Evolutionary conservation across 2,888 invertebrate genomes (phyloP).

Genomic region (Epinotia bilunana): DNA sequence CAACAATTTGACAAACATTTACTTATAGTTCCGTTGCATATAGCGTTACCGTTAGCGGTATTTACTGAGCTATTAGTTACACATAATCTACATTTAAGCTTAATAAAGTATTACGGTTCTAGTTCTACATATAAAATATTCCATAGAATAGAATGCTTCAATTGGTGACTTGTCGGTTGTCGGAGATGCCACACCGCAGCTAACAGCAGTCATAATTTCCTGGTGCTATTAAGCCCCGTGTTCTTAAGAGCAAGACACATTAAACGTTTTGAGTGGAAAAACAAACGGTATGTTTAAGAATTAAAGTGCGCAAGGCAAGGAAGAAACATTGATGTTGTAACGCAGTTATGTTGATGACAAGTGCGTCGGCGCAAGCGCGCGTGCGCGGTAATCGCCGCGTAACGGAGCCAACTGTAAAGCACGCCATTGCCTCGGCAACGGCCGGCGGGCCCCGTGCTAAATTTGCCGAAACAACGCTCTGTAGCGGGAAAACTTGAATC

Average conservation of each 20-base stretch:
- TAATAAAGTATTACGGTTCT: neutral
- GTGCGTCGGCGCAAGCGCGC: conserved; percentile 60
- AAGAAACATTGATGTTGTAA: conserved; percentile 47
- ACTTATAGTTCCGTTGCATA: neutral
- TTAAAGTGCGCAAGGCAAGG: conserved; percentile 26
- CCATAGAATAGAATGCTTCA: neutral
- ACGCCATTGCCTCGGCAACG: conserved; percentile 79
- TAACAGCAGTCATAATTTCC: conserved; percentile 14
- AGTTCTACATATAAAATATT: neutral
- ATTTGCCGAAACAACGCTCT: conserved; percentile 82
- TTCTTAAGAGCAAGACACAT: conserved; percentile 28
- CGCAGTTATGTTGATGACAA: conserved; percentile 56
- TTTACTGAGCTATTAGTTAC: neutral
- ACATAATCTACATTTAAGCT: neutral
- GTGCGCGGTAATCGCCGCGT: conserved; percentile 79
- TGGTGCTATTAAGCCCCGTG: conserved; percentile 15
- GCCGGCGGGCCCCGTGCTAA: conserved; percentile 80
- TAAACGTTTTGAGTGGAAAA: conserved; percentile 27
- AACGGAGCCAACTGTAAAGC: conserved; percentile 83
- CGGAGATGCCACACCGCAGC: conserved; percentile 10
- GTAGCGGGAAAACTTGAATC: conserved; percentile 79
- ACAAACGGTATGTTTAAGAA: conserved; percentile 30
- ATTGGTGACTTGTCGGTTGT: neutral
- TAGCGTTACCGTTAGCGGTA: neutral
- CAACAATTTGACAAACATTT: conserved; percentile 3